Evolutionary conservation across 2,888 invertebrate species (phyloP).

Genomic region (Cerastis rubricosa): DNA sequence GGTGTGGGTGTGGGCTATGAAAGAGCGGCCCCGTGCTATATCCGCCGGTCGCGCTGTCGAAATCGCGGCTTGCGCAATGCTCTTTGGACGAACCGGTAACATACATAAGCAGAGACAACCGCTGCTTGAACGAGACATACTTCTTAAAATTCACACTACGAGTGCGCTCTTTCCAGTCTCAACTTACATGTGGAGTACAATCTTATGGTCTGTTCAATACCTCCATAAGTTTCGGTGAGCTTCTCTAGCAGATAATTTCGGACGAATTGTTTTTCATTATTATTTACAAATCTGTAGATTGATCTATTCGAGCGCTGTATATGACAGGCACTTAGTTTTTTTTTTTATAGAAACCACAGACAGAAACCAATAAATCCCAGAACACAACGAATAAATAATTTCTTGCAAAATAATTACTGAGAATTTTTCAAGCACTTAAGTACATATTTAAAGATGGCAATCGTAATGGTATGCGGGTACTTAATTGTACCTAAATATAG

Average conservation of each 20-base stretch:
- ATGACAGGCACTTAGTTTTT: not conserved
- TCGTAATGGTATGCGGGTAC: slow-evolving; percentile 41
- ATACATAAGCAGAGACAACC: slow-evolving; percentile 75
- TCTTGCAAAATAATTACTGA: slow-evolving; percentile 23
- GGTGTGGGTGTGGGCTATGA: slow-evolving; percentile 85
- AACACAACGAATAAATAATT: slow-evolving; percentile 15
- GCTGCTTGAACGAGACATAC: slow-evolving; percentile 72
- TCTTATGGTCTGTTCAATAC: not conserved
- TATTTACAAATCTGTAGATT: not conserved
- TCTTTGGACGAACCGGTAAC: slow-evolving; percentile 84
- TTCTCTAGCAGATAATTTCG: not conserved
- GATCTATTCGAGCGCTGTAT: not conserved
- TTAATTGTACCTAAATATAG: slow-evolving; percentile 49
- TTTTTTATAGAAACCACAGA: not conserved
- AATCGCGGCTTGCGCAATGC: slow-evolving; percentile 85
- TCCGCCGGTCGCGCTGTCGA: slow-evolving; percentile 84
- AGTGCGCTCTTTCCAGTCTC: slow-evolving; percentile 49
- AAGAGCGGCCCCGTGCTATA: slow-evolving; percentile 89
- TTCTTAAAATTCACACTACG: slow-evolving; percentile 67
- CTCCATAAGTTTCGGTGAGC: not conserved
- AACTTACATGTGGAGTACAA: not conserved
- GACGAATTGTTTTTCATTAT: not conserved
- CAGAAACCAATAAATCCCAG: not conserved
- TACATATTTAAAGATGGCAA: slow-evolving; percentile 34
- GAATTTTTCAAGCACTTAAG: slow-evolving; percentile 29